These are phyloP conservation scores for Lithophane semibrunnea DNA, from an alignment of 2,888 invertebrate species.

Conservation along the genomic window DNA sequence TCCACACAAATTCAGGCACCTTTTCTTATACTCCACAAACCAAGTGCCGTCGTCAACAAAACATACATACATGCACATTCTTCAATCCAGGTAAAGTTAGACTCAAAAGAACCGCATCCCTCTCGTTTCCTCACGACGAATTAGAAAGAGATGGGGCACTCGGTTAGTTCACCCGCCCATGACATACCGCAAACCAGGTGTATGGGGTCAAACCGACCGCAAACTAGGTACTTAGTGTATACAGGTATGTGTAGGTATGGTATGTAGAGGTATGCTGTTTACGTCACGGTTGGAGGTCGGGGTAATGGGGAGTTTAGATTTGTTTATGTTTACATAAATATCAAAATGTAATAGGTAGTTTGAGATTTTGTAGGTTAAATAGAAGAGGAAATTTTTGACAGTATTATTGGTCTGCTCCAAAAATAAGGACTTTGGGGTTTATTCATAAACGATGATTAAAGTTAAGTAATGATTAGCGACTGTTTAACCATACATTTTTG, in stretches of 20 bases:
- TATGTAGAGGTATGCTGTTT: background rate
- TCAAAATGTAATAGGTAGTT: background rate
- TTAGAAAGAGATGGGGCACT: conserved; percentile 33
- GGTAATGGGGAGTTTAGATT: background rate
- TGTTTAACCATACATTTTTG: too few species aligned
- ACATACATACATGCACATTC: background rate
- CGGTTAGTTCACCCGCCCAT: conserved; percentile 13
- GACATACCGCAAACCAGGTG: conserved; percentile 45
- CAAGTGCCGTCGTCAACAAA: background rate
- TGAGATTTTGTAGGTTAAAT: background rate
- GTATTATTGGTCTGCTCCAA: background rate
- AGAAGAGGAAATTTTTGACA: background rate
- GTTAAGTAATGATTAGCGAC: too few species aligned
- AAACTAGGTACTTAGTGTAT: conserved; percentile 34
- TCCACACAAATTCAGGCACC: too few species aligned
- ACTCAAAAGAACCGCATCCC: conserved; percentile 13
- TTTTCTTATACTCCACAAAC: too few species aligned
- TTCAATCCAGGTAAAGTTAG: background rate
- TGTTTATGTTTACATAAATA: background rate
- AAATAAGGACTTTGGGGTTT: too few species aligned
- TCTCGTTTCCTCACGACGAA: conserved; percentile 24
- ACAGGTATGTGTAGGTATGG: background rate
- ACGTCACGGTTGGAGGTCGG: background rate
- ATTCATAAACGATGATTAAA: too few species aligned
- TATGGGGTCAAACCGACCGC: conserved; percentile 46